Percentiles rank a stretch among this genome's conserved stretches.
phyloP scores from a whole-genome alignment of 1,140 invertebrate genomes.

The Pemphigus obesinymphae region DNA sequence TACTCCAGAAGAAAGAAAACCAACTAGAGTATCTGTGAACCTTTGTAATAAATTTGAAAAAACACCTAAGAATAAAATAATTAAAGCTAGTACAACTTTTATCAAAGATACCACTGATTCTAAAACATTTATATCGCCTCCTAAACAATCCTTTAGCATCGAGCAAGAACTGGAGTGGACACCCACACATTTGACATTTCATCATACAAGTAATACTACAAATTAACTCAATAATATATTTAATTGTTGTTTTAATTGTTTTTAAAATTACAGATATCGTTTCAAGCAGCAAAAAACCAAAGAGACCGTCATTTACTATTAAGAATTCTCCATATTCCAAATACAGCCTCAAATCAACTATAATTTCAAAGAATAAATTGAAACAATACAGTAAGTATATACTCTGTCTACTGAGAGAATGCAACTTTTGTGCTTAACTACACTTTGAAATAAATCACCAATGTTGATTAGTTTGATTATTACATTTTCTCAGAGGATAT shows the following conservation, averaged over 20 bases:
- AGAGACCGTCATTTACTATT: constrained; percentile 15
- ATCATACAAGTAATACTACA: background rate
- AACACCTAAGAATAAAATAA: background rate
- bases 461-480: too few species aligned
- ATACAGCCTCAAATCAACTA: constrained; percentile 2
- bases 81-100: background rate
- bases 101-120: background rate
- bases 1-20: constrained; percentile 18
- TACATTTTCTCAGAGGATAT: too few species aligned
- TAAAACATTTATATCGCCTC: background rate
- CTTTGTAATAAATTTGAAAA: constrained; percentile 8
- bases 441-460: too few species aligned
- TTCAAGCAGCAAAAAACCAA: background rate
- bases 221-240: background rate
- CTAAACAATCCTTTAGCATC: background rate
- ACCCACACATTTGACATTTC: background rate
- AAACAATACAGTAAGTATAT: constrained; percentile 33
- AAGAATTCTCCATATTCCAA: constrained; percentile 21
- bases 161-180: background rate
- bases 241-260: background rate
- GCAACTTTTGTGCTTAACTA: too few species aligned
- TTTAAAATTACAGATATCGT: background rate
- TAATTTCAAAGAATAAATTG: background rate
- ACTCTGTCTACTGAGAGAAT: background rate
- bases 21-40: constrained; percentile 16